Conservation (phyloP, 1,140 invertebrate genomes). For the Polypedilum pembai region DNA sequence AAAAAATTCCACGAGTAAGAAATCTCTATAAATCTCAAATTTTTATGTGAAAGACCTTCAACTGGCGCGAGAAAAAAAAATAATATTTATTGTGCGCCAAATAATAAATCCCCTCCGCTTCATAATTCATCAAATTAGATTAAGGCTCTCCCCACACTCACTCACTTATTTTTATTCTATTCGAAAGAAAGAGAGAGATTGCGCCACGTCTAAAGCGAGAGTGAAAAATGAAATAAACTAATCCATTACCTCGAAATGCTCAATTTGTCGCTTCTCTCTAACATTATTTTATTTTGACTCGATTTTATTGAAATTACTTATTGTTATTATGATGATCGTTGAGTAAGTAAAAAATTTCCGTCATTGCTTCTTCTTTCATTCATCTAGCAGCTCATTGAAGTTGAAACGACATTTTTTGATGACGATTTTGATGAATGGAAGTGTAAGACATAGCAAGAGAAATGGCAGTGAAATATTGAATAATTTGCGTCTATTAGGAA, state of each 20-base stretch:
- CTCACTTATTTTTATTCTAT: not conserved
- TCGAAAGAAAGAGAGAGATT: no score
- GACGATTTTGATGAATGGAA: no score
- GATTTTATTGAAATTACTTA: conserved; percentile 11
- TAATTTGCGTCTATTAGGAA: conserved; percentile 20
- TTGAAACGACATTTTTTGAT: no score
- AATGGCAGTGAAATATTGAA: not conserved
- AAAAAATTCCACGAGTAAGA: no score
- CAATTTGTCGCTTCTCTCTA: not conserved
- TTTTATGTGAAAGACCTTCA: no score
- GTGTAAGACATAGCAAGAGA: no score
- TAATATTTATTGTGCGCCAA: conserved; percentile 12
- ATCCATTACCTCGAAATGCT: not conserved
- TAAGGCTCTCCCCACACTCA: conserved; percentile 10
- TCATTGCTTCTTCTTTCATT: not conserved
- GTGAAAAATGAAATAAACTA: not conserved
- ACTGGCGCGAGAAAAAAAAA: not conserved
- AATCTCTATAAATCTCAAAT: no score
- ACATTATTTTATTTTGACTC: not conserved
- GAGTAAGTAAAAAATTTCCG: not conserved
- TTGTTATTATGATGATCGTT: conserved; percentile 3
- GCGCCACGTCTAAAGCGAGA: no score
- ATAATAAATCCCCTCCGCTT: conserved; percentile 17
- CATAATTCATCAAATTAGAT: conserved; percentile 27
- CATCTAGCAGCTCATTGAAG: no score